Evolutionary conservation across 2,113 vertebrate genomes (phyloP).

Genomic region (Herpetotheres cachinnans): DNA sequence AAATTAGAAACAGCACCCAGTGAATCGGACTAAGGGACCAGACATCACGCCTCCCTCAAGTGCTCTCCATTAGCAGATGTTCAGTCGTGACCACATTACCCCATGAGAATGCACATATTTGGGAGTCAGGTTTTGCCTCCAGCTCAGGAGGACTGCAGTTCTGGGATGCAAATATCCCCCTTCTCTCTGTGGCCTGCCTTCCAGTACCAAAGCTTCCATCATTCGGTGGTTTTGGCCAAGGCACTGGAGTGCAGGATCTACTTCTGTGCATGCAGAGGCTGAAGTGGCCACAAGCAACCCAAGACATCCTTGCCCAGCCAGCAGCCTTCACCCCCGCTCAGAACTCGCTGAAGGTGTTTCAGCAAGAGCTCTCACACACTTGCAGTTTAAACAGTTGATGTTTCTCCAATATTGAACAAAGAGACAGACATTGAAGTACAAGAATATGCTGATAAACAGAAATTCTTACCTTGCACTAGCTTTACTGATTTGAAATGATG

Average conservation of each 20-base stretch:
- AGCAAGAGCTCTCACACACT: background rate
- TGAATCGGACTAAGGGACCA: background rate
- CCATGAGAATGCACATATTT: fast-evolving
- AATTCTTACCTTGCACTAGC: no score
- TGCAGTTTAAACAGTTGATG: background rate
- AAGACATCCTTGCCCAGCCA: background rate
- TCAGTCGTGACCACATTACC: fast-evolving
- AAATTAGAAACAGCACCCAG: background rate
- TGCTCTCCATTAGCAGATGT: background rate
- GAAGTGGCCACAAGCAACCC: background rate
- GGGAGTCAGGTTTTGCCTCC: background rate
- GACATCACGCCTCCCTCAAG: background rate
- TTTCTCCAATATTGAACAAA: background rate
- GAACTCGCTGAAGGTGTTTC: background rate
- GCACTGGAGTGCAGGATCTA: background rate
- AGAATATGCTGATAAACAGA: background rate
- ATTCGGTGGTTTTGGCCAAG: background rate
- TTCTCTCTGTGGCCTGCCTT: background rate
- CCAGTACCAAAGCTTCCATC: background rate
- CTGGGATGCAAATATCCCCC: background rate
- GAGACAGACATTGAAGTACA: fast-evolving
- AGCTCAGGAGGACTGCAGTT: background rate
- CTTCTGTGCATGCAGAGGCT: background rate
- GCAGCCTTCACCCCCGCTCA: background rate
- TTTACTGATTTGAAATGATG: background rate